Evolutionary conservation across 2,888 invertebrate genomes (phyloP).

Genomic region (Epirrhoe alternata): DNA sequence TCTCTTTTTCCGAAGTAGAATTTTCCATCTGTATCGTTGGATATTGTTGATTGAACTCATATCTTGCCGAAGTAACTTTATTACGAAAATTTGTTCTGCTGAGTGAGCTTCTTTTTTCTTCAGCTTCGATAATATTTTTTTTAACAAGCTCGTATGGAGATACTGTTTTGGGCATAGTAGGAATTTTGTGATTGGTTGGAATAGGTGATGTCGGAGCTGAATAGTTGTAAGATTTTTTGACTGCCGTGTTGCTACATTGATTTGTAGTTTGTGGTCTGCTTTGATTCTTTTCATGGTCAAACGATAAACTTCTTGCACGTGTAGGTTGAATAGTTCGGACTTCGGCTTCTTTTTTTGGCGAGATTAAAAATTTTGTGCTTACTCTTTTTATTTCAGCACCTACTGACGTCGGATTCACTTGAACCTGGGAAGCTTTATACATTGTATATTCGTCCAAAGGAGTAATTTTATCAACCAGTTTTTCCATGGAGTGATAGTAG

Average conservation of each 20-base stretch:
- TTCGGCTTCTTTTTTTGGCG: conserved; percentile 80
- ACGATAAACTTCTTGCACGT: conserved; percentile 74
- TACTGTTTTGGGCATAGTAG: conserved; percentile 74
- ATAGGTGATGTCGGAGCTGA: conserved; percentile 79
- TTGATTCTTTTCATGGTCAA: conserved; percentile 56
- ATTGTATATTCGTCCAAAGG: conserved; percentile 68
- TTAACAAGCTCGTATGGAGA: conserved; percentile 76
- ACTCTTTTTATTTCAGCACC: conserved; percentile 81
- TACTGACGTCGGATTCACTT: conserved; percentile 68
- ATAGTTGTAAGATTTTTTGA: conserved; percentile 71
- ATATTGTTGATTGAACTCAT: conserved; percentile 45
- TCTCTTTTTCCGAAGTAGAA: conserved; percentile 71
- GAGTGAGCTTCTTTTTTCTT: conserved; percentile 70
- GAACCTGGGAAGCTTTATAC: conserved; percentile 65
- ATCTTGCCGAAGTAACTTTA: conserved; percentile 54
- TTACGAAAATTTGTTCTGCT: conserved; percentile 57
- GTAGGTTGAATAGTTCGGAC: conserved; percentile 76
- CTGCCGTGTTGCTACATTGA: conserved; percentile 35
- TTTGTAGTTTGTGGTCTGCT: conserved; percentile 30
- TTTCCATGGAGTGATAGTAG: conserved; percentile 78
- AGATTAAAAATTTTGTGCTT: conserved; percentile 76
- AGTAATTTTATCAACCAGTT: conserved; percentile 65
- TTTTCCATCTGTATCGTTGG: conserved; percentile 42
- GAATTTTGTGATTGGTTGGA: conserved; percentile 67
- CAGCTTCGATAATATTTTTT: conserved; percentile 72